These are phyloP conservation scores for Periplaneta americana DNA, from an alignment of 1,140 invertebrate species.

Conservation along the genomic window DNA sequence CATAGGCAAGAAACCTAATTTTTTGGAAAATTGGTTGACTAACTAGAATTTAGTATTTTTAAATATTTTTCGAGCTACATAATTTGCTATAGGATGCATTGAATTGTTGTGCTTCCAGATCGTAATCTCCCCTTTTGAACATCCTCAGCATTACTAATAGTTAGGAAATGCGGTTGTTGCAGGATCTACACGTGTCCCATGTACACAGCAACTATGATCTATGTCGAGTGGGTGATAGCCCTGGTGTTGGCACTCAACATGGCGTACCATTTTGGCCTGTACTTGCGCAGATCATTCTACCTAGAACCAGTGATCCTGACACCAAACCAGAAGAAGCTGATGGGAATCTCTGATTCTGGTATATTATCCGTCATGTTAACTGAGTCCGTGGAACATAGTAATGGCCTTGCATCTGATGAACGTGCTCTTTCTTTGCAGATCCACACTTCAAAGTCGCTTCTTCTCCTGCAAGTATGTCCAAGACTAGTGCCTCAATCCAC, in stretches of 20 bases:
- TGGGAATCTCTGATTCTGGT: background rate
- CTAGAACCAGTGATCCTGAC: background rate
- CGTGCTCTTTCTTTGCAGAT: background rate
- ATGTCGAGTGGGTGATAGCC: background rate
- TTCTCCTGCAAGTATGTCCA: background rate
- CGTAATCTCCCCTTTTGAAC: too few relatives aligned
- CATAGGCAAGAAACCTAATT: too few relatives aligned
- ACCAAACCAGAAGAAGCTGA: background rate
- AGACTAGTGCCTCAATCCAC: background rate
- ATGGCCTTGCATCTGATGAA: background rate
- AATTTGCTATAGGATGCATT: too few relatives aligned
- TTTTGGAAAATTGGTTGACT: too few relatives aligned
- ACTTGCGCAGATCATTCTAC: background rate
- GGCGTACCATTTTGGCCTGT: background rate
- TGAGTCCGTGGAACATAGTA: background rate
- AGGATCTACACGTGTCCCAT: background rate
- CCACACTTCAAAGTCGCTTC: slow-evolving; percentile 1
- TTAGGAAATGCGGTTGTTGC: too few relatives aligned
- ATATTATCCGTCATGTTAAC: background rate
- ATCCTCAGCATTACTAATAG: too few relatives aligned
- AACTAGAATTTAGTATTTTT: too few relatives aligned
- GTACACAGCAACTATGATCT: background rate
- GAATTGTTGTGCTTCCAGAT: too few relatives aligned
- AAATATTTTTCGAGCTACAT: too few relatives aligned
- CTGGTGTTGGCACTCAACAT: background rate